A percentile compares a stretch with the other conserved stretches of the same genome.
Evolutionary conservation across 2,888 invertebrate species (phyloP).

Genomic region (Philopedon plagiatum): DNA sequence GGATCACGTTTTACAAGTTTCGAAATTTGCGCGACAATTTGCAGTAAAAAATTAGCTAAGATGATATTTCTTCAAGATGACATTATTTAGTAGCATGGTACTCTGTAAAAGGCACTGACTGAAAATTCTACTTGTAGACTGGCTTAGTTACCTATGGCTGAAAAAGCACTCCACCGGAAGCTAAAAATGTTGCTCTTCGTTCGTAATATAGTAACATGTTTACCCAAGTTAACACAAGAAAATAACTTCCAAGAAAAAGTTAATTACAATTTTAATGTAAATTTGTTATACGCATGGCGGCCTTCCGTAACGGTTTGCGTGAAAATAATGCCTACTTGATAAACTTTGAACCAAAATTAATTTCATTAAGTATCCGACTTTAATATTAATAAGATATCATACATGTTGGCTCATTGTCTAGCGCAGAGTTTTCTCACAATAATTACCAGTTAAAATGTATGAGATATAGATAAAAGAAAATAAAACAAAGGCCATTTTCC

Average conservation of each 20-base stretch:
- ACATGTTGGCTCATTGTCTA: constrained; percentile 10
- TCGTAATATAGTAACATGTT: not conserved
- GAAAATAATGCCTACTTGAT: constrained; percentile 41
- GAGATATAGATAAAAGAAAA: constrained; percentile 21
- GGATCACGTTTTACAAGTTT: too few relatives aligned
- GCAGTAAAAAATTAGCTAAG: too few relatives aligned
- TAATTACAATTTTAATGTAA: constrained; percentile 36
- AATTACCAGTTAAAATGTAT: constrained; percentile 25
- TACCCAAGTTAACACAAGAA: not conserved
- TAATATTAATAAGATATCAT: constrained; percentile 24
- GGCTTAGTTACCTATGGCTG: too few relatives aligned
- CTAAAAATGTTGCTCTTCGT: not conserved
- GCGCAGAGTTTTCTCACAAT: constrained; percentile 17
- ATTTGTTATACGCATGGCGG: constrained; percentile 37
- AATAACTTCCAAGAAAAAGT: constrained; percentile 3
- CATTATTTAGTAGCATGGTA: too few relatives aligned
- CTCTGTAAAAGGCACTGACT: too few relatives aligned
- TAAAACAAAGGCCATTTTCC: constrained; percentile 31
- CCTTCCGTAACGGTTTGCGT: constrained; percentile 43
- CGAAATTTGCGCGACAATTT: too few relatives aligned
- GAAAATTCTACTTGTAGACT: too few relatives aligned
- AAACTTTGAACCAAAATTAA: constrained; percentile 41
- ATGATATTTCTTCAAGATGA: too few relatives aligned
- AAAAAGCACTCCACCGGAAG: too few relatives aligned
- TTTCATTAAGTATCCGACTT: constrained; percentile 23